Evolutionary conservation across 2,113 vertebrate genomes (phyloP), one percentile per base, ranked within the genome.

Genomic region (Corydoras maculifer): DNA sequence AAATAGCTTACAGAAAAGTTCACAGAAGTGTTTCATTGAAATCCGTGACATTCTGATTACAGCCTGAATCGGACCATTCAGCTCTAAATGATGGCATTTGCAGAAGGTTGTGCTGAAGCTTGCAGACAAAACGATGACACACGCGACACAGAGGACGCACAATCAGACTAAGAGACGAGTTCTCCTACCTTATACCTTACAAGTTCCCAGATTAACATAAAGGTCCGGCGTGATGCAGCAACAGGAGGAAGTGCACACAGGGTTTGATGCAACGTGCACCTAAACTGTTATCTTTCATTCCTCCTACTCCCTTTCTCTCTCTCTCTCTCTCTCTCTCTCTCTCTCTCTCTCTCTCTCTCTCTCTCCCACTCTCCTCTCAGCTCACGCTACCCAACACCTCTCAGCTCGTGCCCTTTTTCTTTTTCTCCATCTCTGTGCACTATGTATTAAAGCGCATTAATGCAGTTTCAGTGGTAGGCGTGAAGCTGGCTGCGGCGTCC

Each of bases 261-360:
- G 18, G 76, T 79, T 68, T 74, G 62, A 75, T 75, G 73, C 77
- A 84, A 87, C 81, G 74, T 70, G 62, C 69, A 72, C 51, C 74
- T 71, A 75, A 72, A 78, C 69, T 72, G 72, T 78, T 79, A 70
- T 76, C 76, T 78, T 69, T 77, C 70, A 69, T 76, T 74, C 77
- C 70, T 75, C 80, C 75, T 78, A 77, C 80, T 77, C 77, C 35
- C 87, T 86, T 81, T 83, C 70, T 84, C 82, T 84, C 67, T 58
- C 77, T 57, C 84, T 60, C 75, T 74, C 75, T 82, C 76, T 82
- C 77, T 79, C 70, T 84, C 80, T 84, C 53, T 73, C 55, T 55
- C 70, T 50, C 75, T 78, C 72, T 55, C 84, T 74, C 84, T 80
- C 82, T 82, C 83, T 82, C 74, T 72, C 70, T 79, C 65, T 71